These are phyloP conservation scores for Aldabrachelys gigantea DNA, from an alignment of 2,113 vertebrate genomes.

Conservation along the genomic window DNA sequence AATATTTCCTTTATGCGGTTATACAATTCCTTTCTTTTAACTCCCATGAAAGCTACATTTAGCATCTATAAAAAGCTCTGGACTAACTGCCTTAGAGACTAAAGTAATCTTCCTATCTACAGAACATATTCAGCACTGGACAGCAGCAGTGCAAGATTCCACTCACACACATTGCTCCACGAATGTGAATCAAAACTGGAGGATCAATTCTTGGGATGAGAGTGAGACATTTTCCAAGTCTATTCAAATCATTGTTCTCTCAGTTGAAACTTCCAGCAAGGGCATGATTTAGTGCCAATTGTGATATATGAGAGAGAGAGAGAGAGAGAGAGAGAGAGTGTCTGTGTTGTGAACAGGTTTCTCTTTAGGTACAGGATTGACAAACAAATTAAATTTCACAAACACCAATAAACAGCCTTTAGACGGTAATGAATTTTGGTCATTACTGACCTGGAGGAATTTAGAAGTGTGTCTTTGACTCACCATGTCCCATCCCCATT, in stretches of 20 bases:
- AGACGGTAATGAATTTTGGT: not conserved
- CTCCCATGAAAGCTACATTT: not conserved
- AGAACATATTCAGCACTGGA: not conserved
- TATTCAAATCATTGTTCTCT: not conserved
- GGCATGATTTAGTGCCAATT: not conserved
- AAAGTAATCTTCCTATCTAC: not conserved
- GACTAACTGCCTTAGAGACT: not conserved
- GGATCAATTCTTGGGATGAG: not conserved
- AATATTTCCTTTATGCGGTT: not conserved
- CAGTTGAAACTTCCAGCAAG: not conserved
- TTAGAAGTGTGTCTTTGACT: not conserved
- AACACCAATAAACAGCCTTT: not conserved
- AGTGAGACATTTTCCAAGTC: not conserved
- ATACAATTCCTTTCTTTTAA: not conserved
- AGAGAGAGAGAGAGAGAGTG: too few relatives aligned
- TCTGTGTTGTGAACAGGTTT: not conserved
- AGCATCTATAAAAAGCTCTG: not conserved
- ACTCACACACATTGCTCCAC: rapidly evolving
- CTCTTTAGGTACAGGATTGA: not conserved
- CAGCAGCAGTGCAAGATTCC: not conserved
- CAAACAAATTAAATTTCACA: not conserved
- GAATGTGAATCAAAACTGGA: not conserved
- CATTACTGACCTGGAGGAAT: not conserved
- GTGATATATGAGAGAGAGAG: too few relatives aligned
- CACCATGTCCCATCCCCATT: not conserved